phyloP scores from a whole-genome alignment of 1,140 invertebrate species.

The Zaprionus africanus region DNA sequence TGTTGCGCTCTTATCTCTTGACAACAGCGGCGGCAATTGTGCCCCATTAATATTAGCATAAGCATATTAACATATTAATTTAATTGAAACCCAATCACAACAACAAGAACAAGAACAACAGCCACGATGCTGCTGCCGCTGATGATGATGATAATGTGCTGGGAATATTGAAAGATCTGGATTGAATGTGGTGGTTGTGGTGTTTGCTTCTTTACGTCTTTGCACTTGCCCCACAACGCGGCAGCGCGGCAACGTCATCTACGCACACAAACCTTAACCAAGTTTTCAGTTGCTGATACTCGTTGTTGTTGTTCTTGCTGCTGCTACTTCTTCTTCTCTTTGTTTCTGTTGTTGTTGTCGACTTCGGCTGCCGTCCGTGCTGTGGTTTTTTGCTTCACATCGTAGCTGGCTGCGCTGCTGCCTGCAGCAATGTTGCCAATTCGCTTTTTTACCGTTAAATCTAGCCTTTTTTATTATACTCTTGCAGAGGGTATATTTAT shows the following conservation, averaged over 20 bases:
- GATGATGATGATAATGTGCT: too few species aligned
- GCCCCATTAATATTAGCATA: constrained; percentile 14
- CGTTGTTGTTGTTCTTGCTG: neutral
- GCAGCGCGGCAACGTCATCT: constrained; percentile 2
- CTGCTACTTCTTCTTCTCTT: neutral
- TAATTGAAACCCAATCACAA: constrained; percentile 17
- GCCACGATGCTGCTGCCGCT: too few species aligned
- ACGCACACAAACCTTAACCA: constrained; percentile 13
- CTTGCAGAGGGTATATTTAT: neutral
- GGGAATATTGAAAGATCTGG: neutral
- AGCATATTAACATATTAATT: constrained; percentile 28
- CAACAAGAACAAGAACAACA: constrained; percentile 17
- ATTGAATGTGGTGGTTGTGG: neutral
- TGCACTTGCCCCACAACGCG: neutral
- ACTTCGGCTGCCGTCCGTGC: neutral
- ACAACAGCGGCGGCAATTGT: neutral
- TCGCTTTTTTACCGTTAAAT: constrained; percentile 3
- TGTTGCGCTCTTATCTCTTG: constrained; percentile 12
- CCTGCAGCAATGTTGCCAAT: constrained; percentile 11
- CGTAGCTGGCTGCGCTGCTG: neutral
- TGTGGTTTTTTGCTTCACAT: neutral
- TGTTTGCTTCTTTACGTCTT: too few species aligned
- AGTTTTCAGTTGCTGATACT: constrained; percentile 9
- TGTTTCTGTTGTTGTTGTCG: neutral
- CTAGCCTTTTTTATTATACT: constrained; percentile 1